Conservation (phyloP, 2,888 invertebrate genomes). For the Phortica okadai region DNA sequence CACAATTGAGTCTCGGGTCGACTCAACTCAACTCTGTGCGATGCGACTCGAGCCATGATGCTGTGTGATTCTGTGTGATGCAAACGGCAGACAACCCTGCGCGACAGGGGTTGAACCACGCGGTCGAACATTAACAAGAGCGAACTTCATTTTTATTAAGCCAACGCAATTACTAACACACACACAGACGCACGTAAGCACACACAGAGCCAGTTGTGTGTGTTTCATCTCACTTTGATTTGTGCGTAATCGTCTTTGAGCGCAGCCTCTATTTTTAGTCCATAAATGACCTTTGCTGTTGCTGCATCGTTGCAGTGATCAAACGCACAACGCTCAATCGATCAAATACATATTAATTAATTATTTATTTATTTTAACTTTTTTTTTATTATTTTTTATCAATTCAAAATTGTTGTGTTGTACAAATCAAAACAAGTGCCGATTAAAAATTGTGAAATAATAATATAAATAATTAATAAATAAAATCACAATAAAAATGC, state of each 20-base stretch:
- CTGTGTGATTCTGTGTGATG: too few species aligned
- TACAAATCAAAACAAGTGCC: not conserved
- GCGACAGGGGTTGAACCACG: slow-evolving; percentile 43
- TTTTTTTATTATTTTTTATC: not conserved
- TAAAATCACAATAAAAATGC: slow-evolving; percentile 55
- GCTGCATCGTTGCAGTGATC: slow-evolving; percentile 71
- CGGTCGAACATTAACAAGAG: slow-evolving; percentile 6
- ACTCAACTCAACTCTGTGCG: not conserved
- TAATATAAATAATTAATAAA: not conserved
- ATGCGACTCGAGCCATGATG: too few species aligned
- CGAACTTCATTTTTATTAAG: slow-evolving; percentile 63
- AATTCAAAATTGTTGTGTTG: not conserved
- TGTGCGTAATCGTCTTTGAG: slow-evolving; percentile 47
- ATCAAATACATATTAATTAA: slow-evolving; percentile 17
- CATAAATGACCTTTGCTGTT: slow-evolving; percentile 75
- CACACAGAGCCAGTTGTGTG: slow-evolving; percentile 40
- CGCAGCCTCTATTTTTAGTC: slow-evolving; percentile 73
- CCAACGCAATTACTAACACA: slow-evolving; percentile 35
- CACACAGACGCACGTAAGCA: slow-evolving; percentile 42
- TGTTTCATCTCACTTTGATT: slow-evolving; percentile 42
- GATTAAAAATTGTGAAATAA: not conserved
- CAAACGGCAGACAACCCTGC: slow-evolving; percentile 20
- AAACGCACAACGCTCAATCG: slow-evolving; percentile 39
- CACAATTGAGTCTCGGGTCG: not conserved
- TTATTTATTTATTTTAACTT: not conserved